These are phyloP conservation scores for Australoheros facetus DNA, from an alignment of 2,797 vertebrate species.

Conservation along the genomic window DNA sequence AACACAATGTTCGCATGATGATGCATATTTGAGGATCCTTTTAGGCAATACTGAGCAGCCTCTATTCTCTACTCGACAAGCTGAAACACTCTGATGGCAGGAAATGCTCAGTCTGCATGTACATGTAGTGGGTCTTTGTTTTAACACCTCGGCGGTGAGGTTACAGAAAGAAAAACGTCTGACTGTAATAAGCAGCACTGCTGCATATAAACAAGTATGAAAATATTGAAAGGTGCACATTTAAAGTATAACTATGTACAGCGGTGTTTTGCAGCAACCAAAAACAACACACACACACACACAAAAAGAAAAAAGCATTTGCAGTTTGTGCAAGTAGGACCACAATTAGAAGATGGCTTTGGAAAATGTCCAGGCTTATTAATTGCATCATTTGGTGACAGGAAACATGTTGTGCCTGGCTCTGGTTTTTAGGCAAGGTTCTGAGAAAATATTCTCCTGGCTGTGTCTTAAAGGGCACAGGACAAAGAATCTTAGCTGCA, in stretches of 20 bases:
- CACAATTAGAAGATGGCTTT: slow-evolving; percentile 21
- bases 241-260: neutral
- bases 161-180: neutral
- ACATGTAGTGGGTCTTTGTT: neutral
- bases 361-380: slow-evolving; percentile 30
- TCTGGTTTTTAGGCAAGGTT: slow-evolving; percentile 17
- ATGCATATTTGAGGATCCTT: neutral
- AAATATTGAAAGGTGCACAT: neutral
- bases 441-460: slow-evolving; percentile 12
- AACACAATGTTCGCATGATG: neutral
- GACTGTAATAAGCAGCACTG: slow-evolving; percentile 1
- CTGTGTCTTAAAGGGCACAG: neutral
- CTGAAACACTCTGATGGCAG: slow-evolving; percentile 14
- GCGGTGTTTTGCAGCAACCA: slow-evolving; percentile 26
- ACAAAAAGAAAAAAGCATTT: neutral
- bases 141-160: neutral
- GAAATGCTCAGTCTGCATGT: neutral
- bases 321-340: slow-evolving; percentile 26
- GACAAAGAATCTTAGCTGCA: neutral
- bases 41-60: neutral
- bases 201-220: neutral
- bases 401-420: slow-evolving; percentile 28
- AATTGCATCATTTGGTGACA: slow-evolving; percentile 28
- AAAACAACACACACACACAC: neutral
- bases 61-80: slow-evolving; percentile 2